Evolutionary conservation across 2,888 invertebrate species (phyloP).

Genomic region (Conchocele bisecta): DNA sequence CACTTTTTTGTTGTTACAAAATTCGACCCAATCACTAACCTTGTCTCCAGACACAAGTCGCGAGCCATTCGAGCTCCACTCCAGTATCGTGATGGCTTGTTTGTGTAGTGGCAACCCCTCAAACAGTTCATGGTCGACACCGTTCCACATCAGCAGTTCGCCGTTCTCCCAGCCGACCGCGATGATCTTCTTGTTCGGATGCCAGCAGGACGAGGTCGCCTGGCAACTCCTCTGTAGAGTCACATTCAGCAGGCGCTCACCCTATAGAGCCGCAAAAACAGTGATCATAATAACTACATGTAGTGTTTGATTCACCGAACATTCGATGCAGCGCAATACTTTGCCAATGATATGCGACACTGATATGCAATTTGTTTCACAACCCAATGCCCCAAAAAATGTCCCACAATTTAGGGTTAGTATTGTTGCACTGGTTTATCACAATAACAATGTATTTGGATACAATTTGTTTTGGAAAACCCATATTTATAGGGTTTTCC

Average conservation of each 20-base stretch:
- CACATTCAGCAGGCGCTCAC: slow-evolving; percentile 75
- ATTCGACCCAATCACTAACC: no score
- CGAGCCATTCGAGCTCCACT: slow-evolving; percentile 91
- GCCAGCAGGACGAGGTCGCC: slow-evolving; percentile 87
- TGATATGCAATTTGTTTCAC: background rate
- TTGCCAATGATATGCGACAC: background rate
- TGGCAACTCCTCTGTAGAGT: slow-evolving; percentile 73
- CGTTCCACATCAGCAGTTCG: slow-evolving; percentile 92
- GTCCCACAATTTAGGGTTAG: no score
- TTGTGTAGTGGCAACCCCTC: slow-evolving; percentile 86
- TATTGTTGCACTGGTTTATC: no score
- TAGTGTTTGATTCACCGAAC: background rate
- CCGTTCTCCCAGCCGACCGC: slow-evolving; percentile 97
- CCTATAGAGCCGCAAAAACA: slow-evolving; percentile 70
- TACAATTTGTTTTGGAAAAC: no score
- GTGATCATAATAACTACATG: background rate
- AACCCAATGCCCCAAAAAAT: background rate
- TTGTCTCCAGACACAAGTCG: slow-evolving; percentile 94
- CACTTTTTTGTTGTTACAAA: no score
- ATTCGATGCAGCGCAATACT: no score
- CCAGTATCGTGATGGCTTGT: slow-evolving; percentile 84
- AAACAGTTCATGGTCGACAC: slow-evolving; percentile 82
- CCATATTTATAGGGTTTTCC: no score
- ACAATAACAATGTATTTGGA: no score
- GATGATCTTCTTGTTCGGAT: slow-evolving; percentile 91